A percentile compares a stretch with the other conserved stretches of the same genome.
Evolutionary conservation across 1,140 invertebrate genomes (phyloP).

Genomic region (Nixonia krombeini): DNA sequence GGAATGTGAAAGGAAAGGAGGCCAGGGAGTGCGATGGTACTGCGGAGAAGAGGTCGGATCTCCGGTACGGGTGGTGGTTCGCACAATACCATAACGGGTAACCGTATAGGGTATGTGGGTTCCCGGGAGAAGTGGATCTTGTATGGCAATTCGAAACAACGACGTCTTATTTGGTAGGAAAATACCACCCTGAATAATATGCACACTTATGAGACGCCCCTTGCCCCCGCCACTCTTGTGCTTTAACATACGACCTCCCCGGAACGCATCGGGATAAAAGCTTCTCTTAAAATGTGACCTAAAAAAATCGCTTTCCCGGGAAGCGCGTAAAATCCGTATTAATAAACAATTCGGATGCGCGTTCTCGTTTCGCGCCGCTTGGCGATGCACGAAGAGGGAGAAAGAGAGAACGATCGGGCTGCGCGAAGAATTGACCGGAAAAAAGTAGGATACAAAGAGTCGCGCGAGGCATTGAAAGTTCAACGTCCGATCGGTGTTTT

Average conservation of each 20-base stretch:
- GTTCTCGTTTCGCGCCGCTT: too few species aligned
- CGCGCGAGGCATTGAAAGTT: conserved; percentile 20
- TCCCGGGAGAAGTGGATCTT: too few species aligned
- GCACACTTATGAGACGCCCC: conserved; percentile 28
- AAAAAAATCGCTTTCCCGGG: conserved; percentile 1
- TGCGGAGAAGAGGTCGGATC: too few species aligned
- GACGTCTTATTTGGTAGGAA: conserved; percentile 35
- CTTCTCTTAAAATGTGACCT: conserved; percentile 28
- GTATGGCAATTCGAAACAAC: too few species aligned
- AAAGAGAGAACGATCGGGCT: background rate
- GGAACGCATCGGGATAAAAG: conserved; percentile 28
- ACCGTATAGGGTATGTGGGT: too few species aligned
- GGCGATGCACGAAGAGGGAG: background rate
- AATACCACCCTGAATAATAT: conserved; percentile 42
- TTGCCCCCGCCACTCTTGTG: conserved; percentile 12
- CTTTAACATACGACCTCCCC: conserved; percentile 25
- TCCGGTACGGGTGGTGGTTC: too few species aligned
- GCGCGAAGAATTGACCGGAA: conserved; percentile 12
- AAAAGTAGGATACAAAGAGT: background rate
- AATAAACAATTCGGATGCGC: background rate
- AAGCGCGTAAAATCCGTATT: conserved; percentile 3
- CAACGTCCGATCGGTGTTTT: conserved; percentile 47
- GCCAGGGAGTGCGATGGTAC: too few species aligned
- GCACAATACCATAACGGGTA: too few species aligned
- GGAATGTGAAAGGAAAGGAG: too few species aligned